Base-by-base conservation (phyloP, 1,140 invertebrate genomes). In the Pseudomyrmex cubaensis region DNA sequence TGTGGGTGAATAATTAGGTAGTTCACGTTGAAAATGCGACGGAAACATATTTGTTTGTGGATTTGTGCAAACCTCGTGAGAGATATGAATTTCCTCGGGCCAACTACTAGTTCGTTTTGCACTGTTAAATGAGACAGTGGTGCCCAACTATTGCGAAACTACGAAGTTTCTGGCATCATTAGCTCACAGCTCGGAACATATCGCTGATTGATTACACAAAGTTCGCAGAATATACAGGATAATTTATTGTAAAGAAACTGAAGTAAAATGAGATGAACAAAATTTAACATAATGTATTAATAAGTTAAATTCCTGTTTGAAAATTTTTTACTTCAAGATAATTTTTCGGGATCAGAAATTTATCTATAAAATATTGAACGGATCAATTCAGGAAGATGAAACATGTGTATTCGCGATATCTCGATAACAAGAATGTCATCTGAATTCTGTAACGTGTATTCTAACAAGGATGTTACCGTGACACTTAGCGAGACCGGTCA, bases 201-300 rank as follows among this genome's bases (percentile, higher is more conserved):
- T 22, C 13, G 8, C 66, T 72, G 76, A 80, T 80, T 80, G 76
- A 80, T 80, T 80, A 66, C 66, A 67, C n/a, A 25, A 80, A 48
- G 66, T 69, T 69, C 10, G 66, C 50, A 17, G 50, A 54, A 35
- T 2, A 59, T 70, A 54, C 64, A 78, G 48, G 44, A 59, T 59
- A 59, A 44, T 59, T 50, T 46, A 57, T 67, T 70, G 48, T 22
- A 61, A 15, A 20, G 61, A 48, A 52, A 22, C 48, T 44, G 20
- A 59, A 17, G 35, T 35, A 35, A 35, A 35, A 35, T 35, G 5
- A 35, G 5, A 35, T 35, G 0, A 35, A 35, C 35, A 0, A 35
- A 35, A 35, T 35, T 35, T 7, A 35, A 35, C 35, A 5, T 35
- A 35, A 35, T 35, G 5, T 35, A 5, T 35, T 1, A 7, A 35